Conservation (phyloP, 2,888 invertebrate species). For the Ectemnius cavifrons region DNA sequence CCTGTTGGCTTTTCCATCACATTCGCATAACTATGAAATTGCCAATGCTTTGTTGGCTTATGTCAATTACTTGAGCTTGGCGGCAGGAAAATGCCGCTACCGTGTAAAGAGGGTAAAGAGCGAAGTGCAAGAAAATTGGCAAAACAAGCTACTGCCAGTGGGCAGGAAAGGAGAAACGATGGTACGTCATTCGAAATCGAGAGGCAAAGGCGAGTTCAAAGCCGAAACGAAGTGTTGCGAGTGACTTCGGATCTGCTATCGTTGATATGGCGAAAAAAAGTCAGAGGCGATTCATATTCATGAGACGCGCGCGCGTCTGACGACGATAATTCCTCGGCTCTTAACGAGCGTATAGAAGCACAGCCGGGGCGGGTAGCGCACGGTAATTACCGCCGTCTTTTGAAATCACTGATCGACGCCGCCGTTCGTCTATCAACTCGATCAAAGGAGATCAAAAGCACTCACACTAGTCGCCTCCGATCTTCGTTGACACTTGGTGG, state of each 20-base stretch:
- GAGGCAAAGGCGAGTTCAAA: background rate
- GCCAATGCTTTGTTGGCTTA: background rate
- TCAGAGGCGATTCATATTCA: background rate
- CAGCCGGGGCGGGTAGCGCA: constrained; percentile 27
- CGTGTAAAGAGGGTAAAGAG: too few species aligned
- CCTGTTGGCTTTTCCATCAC: constrained; percentile 4
- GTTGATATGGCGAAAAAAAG: background rate
- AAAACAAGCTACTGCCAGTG: background rate
- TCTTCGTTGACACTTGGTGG: too few species aligned
- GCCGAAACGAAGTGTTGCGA: background rate
- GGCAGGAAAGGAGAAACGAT: background rate
- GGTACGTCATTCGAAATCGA: background rate
- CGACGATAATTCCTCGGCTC: background rate
- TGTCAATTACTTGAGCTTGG: too few species aligned
- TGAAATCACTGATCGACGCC: constrained; percentile 37
- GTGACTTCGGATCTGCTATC: background rate
- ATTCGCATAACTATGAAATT: constrained; percentile 1
- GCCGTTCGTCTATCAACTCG: constrained; percentile 9
- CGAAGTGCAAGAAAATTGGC: background rate
- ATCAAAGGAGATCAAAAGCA: background rate
- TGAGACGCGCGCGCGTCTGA: background rate
- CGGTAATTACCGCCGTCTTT: constrained; percentile 37
- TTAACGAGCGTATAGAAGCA: constrained; percentile 30
- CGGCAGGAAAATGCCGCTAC: too few species aligned
- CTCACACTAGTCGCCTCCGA: background rate